Evolutionary conservation across 1,140 invertebrate species (phyloP).

Genomic region (Diabrotica virgifera): DNA sequence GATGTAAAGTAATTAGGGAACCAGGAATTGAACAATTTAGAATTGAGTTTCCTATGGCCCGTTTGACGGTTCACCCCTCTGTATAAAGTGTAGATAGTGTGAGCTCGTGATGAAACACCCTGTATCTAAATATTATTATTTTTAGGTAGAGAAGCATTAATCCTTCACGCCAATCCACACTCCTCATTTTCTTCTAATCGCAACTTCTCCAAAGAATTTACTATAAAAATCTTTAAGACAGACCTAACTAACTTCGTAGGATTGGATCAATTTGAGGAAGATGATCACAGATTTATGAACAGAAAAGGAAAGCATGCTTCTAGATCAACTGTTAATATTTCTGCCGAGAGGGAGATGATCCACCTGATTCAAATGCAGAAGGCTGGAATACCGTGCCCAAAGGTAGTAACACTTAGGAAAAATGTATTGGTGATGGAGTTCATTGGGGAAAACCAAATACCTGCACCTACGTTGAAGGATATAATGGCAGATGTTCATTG

Average conservation of each 20-base stretch:
- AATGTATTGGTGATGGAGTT: constrained; percentile 88
- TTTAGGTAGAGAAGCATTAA: constrained; percentile 84
- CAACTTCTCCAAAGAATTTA: constrained; percentile 65
- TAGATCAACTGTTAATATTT: constrained; percentile 79
- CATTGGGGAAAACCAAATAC: constrained; percentile 71
- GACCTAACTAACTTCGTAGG: constrained; percentile 88
- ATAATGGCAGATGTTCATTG: constrained; percentile 54
- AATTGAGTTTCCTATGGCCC: too few species aligned
- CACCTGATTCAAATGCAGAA: constrained; percentile 72
- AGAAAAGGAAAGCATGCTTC: constrained; percentile 66
- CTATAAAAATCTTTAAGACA: constrained; percentile 91
- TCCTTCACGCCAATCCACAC: constrained; percentile 70
- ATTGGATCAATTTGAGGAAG: constrained; percentile 82
- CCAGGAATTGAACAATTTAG: too few species aligned
- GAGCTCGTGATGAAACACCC: too few species aligned
- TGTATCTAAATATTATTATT: too few species aligned
- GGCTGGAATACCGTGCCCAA: constrained; percentile 74
- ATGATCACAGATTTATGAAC: constrained; percentile 81
- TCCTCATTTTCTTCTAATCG: constrained; percentile 30
- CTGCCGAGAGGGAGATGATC: constrained; percentile 92
- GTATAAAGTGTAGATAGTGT: too few species aligned
- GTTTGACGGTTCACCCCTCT: too few species aligned
- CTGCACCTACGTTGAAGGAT: constrained; percentile 84
- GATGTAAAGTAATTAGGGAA: too few species aligned
- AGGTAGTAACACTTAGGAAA: constrained; percentile 77